phyloP scores from a whole-genome alignment of 2,113 vertebrate species.

The Heterotis niloticus region DNA sequence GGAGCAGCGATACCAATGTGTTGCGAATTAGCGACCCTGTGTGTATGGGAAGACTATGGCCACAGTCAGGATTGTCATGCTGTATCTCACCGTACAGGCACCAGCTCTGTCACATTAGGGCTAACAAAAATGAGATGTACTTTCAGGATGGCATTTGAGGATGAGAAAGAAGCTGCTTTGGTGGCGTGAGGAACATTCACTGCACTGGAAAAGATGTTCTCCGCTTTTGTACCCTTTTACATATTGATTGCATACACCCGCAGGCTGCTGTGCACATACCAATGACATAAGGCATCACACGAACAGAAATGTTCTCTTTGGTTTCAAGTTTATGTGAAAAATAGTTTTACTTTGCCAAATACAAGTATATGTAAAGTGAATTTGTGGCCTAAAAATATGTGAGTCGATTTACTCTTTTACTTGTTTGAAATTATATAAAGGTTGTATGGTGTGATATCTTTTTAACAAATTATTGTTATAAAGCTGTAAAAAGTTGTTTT shows the following conservation, averaged over 20 bases:
- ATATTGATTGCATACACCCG: conserved; percentile 1
- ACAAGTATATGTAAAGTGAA: not conserved
- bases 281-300: not conserved
- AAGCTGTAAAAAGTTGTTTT: not conserved
- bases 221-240: not conserved
- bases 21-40: not conserved
- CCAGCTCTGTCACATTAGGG: not conserved
- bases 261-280: not conserved
- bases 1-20: not conserved
- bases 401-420: not conserved
- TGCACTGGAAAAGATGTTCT: too few relatives aligned
- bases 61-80: not conserved
- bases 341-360: not conserved
- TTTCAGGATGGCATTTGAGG: not conserved
- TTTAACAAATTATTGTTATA: conserved; percentile 19
- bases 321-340: conserved; percentile 14
- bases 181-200: not conserved
- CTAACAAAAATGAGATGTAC: conserved; percentile 6
- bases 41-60: not conserved
- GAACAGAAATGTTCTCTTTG: not conserved
- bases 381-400: conserved; percentile 15
- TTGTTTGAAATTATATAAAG: conserved; percentile 7
- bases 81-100: not conserved
- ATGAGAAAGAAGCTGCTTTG: not conserved
- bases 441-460: conserved; percentile 9